A percentile compares a stretch with the other conserved stretches of the same genome.
phyloP scores from a whole-genome alignment of 2,888 invertebrate species.

The Lithophane ornitopus region DNA sequence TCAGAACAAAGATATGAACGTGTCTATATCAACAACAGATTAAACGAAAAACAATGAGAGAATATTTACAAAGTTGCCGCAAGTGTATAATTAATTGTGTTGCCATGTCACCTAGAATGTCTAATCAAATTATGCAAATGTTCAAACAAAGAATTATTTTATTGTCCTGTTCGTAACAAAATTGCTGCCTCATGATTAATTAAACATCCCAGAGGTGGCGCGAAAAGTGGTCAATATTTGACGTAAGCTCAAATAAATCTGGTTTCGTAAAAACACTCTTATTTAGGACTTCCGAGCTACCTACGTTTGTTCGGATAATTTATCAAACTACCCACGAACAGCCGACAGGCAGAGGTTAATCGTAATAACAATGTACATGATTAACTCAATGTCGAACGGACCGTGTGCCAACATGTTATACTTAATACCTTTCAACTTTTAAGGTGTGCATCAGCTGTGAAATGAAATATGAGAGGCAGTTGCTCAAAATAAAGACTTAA shows the following conservation, averaged over 20 bases:
- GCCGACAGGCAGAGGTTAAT: slow-evolving; percentile 59
- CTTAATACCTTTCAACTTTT: slow-evolving; percentile 28
- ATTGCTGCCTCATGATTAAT: slow-evolving; percentile 12
- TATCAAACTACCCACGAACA: slow-evolving; percentile 67
- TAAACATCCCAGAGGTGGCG: slow-evolving; percentile 8
- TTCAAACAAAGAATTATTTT: slow-evolving; percentile 14
- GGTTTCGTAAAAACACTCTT: slow-evolving; percentile 14
- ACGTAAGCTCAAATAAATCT: slow-evolving; percentile 19
- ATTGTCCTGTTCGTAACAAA: not conserved
- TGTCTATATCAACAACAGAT: not conserved
- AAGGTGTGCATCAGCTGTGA: not conserved
- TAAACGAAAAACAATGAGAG: not conserved
- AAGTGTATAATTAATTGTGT: not conserved
- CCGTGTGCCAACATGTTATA: slow-evolving; percentile 57
- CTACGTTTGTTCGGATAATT: slow-evolving; percentile 49
- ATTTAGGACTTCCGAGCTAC: slow-evolving; percentile 55
- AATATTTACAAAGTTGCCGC: not conserved
- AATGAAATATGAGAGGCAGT: slow-evolving; percentile 32
- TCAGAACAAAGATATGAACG: not conserved
- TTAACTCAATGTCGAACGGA: slow-evolving; percentile 72
- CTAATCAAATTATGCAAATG: slow-evolving; percentile 23
- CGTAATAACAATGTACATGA: slow-evolving; percentile 67
- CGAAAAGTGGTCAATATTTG: slow-evolving; percentile 21
- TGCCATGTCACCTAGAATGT: slow-evolving; percentile 4
- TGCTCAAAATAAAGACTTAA: slow-evolving; percentile 25